Evolutionary conservation across 1,140 invertebrate genomes (phyloP).

Genomic region (Tetragonula clypearis): DNA sequence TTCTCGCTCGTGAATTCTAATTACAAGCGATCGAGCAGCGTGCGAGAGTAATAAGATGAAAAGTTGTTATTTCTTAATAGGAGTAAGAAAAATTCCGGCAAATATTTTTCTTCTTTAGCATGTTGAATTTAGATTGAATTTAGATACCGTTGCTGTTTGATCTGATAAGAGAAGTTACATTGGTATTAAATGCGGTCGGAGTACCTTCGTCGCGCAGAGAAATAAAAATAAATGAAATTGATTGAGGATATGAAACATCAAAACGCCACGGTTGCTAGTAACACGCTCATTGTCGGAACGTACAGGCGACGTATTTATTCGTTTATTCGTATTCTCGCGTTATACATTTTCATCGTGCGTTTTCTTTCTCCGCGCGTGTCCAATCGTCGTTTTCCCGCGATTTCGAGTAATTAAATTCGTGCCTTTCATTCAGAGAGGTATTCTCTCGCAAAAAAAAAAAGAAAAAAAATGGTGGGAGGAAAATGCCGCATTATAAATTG

Average conservation of each 20-base stretch:
- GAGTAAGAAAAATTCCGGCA: background rate
- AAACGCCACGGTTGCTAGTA: background rate
- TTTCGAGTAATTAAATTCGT: background rate
- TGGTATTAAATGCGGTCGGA: background rate
- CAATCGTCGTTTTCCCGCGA: too few species aligned
- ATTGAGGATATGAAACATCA: background rate
- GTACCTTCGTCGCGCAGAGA: background rate
- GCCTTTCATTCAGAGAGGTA: background rate
- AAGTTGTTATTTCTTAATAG: background rate
- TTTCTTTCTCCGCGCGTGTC: background rate
- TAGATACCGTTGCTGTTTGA: background rate
- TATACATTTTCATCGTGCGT: too few species aligned
- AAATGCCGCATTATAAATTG: background rate
- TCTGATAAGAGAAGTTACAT: background rate
- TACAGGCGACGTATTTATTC: background rate
- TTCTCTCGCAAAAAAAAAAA: background rate
- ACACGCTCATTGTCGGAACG: background rate
- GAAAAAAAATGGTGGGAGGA: too few species aligned
- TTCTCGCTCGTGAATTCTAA: background rate
- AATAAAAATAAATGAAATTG: too few species aligned
- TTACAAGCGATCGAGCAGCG: background rate
- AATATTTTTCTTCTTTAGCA: background rate
- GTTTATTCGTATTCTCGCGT: background rate
- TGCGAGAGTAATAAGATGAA: background rate
- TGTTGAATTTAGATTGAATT: background rate